Evolutionary conservation across 2,888 invertebrate genomes (phyloP), one percentile per base, ranked within the genome.

Genomic region (Sphinx pinastri): DNA sequence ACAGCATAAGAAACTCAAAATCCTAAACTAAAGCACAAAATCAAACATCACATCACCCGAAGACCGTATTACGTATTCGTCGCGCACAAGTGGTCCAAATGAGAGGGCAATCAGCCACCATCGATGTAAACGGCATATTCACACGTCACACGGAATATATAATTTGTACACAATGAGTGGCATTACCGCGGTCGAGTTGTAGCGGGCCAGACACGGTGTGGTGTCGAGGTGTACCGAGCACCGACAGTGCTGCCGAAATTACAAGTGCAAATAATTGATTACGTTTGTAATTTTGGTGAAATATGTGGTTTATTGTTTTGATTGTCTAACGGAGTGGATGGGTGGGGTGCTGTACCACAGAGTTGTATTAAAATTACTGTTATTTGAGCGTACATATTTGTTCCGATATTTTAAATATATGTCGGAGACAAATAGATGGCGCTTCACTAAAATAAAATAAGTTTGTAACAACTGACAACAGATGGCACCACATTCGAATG

Each of bases 71-170:
- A 93, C 88, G 92, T 89, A 92, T 92, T 90, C 91, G 88, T 79
- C 85, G 78, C 82, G 86, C 88, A 92, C 92, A 92, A 92, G 90
- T 89, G 89, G 78, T 77, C 85, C 88, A 92, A 93, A 93, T 91
- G 93, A 92, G 91, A 86, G 90, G 88, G 88, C 92, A 92, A 93
- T 93, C 93, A 89, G 88, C 83, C 82, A 77, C 80, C 85, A 83
- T 75, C 82, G 80, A 75, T 80, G 85, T 83, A 82, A 88, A 83
- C 85, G 87, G 81, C 82, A 81, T 85, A 80, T 78, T 87, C 87
- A 86, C 86, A 85, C 87, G 87, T 86, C 86, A 86, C 83, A 86
- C 82, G 77, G 82, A 84, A 88, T 88, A 86, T 83, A 88, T 87
- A 84, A 84, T 88, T 84, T 83, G 80, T 77, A 77, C 80, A 77